phyloP scores from a whole-genome alignment of 2,113 vertebrate species.

The Charadrius vociferus region DNA sequence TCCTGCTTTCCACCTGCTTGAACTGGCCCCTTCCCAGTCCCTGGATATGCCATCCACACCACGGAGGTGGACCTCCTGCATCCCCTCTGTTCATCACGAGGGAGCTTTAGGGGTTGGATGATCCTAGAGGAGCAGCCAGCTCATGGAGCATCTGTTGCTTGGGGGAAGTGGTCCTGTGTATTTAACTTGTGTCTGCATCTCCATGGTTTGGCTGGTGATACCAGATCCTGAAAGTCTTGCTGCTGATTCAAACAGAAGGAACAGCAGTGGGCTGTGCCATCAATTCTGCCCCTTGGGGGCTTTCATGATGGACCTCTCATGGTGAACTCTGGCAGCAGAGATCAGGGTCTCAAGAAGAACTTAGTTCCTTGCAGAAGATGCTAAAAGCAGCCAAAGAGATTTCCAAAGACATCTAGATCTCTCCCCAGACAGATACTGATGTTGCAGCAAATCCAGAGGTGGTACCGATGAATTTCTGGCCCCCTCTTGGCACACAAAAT shows the following conservation, averaged over 20 bases:
- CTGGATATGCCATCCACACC: neutral
- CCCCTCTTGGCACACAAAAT: neutral
- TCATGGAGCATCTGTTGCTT: neutral
- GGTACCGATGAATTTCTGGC: neutral
- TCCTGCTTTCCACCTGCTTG: neutral
- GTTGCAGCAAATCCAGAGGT: neutral
- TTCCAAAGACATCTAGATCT: neutral
- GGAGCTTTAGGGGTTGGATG: neutral
- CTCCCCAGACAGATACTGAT: neutral
- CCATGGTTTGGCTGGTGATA: neutral
- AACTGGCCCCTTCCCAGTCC: neutral
- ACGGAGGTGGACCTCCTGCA: neutral
- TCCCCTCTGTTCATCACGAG: neutral
- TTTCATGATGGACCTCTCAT: fast-evolving
- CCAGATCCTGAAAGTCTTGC: neutral
- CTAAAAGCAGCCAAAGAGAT: neutral
- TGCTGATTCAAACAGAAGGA: neutral
- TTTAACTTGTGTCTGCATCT: neutral
- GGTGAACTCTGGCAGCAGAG: neutral
- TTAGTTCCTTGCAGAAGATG: neutral
- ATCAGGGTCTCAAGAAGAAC: neutral
- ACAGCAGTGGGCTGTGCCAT: neutral
- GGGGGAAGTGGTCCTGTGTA: too few relatives aligned
- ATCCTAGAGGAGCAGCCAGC: neutral
- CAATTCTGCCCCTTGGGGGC: neutral